phyloP scores from a whole-genome alignment of 1,140 invertebrate genomes.

The Hyles vespertilio region DNA sequence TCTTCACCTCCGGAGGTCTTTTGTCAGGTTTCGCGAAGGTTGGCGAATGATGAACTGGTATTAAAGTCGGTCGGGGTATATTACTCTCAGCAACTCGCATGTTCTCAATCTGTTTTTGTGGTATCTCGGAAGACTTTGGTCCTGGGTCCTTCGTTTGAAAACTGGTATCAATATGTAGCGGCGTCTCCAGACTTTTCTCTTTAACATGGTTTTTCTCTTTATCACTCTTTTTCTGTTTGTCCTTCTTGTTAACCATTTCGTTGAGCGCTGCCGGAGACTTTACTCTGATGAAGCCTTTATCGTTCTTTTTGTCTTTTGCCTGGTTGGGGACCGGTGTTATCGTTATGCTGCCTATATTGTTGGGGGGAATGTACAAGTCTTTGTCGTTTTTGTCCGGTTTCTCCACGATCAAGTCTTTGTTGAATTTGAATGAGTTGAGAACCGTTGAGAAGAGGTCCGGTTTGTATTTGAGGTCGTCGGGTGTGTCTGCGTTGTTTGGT shows the following conservation, averaged over 20 bases:
- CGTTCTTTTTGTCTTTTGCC: constrained; percentile 16
- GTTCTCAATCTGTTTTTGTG: constrained; percentile 52
- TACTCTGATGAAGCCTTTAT: constrained; percentile 46
- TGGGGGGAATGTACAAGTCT: constrained; percentile 49
- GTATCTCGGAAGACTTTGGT: constrained; percentile 37
- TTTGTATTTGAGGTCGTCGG: constrained; percentile 39
- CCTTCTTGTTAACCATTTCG: constrained; percentile 56
- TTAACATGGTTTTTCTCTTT: constrained; percentile 26
- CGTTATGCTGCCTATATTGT: constrained; percentile 66
- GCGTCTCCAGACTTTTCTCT: constrained; percentile 39
- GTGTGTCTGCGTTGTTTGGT: constrained; percentile 32
- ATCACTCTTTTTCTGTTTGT: constrained; percentile 39
- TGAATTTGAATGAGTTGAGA: constrained; percentile 35
- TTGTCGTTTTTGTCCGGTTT: constrained; percentile 47
- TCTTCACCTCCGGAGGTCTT: constrained; percentile 54
- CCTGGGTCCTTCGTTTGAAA: constrained; percentile 28
- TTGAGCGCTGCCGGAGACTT: constrained; percentile 60
- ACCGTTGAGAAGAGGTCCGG: constrained; percentile 38
- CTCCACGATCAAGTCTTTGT: constrained; percentile 49
- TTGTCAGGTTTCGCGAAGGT: constrained; percentile 65
- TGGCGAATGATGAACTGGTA: constrained; percentile 58
- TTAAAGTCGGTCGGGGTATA: constrained; percentile 48
- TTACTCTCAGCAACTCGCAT: constrained; percentile 58
- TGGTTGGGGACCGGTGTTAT: constrained; percentile 49
- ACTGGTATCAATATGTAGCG: constrained; percentile 52